Base-by-base conservation (phyloP, 2,113 vertebrate genomes). In the Ailuropoda melanoleuca region DNA sequence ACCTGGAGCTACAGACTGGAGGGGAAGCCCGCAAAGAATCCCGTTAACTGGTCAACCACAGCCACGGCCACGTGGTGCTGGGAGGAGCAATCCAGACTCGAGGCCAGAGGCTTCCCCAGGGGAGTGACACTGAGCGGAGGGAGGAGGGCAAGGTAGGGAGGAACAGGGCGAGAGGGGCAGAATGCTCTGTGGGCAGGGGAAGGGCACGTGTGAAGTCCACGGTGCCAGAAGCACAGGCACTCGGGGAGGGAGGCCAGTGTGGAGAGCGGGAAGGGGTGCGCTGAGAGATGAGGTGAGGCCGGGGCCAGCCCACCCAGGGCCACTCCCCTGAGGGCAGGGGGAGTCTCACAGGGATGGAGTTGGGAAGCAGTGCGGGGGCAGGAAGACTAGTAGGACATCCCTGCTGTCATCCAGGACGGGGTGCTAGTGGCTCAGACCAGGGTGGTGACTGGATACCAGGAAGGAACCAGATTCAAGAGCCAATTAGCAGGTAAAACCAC, bases 11-110 rank as follows among this genome's bases (percentile, higher is more conserved):
- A 6, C 1, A 1, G 75, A 55, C 74, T 0, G 2, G 18, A 11
- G 11, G n/a, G 58, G 34, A 74, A 56, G 55, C 34, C 15, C 10
- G 29, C 48, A 4, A 31, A 75, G 80, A 7, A 53, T 17, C 66
- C 7, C 0, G 4, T 0, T 0, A 18, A 74, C 6, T 4, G n/a
- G 3, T 18, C 39, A n/a, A 8, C 19, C 21, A 11, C 4, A 14
- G 46, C 50, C 13, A 4, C 19, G 50, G 93, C 48, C 9, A 34
- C 8, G 1, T 1, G 62, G 26, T 23, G 8, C 50, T 0, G 43
- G n/a, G 50, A 12, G 9, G 43, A 60, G n/a, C 3, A 34, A 18
- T 17, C 39, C 4, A 56, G 92, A 3, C 4, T 6, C 58, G 8
- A 48, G 18, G 55, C 46, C 43, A n/a, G 50, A 43, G n/a, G 50